phyloP scores from a whole-genome alignment of 2,113 vertebrate species.

The Leucosticte australis region DNA sequence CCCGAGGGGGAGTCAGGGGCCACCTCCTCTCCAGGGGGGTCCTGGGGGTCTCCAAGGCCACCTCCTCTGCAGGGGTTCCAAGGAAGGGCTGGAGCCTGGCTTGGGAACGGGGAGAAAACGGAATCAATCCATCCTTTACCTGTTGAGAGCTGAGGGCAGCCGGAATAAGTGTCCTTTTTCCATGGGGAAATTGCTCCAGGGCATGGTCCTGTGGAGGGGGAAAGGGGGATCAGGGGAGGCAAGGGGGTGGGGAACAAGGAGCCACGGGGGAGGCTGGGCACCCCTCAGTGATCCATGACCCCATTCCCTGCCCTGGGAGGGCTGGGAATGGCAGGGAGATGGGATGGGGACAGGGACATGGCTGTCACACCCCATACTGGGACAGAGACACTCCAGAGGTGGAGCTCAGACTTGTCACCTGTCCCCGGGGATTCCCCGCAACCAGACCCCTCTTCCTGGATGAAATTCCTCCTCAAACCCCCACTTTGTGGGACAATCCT shows the following conservation, averaged over 20 bases:
- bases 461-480: too few species aligned
- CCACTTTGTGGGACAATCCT: neutral
- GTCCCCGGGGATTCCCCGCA: neutral
- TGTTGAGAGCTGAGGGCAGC: slow-evolving; percentile 91
- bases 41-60: neutral
- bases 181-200: slow-evolving; percentile 86
- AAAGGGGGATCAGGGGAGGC: neutral
- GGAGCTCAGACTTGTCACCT: neutral
- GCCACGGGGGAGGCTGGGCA: neutral
- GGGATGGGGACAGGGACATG: neutral
- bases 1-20: neutral
- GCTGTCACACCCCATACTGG: neutral
- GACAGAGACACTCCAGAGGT: neutral
- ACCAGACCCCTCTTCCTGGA: neutral
- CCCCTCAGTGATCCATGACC: rapidly evolving
- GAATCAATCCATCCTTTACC: slow-evolving; percentile 69
- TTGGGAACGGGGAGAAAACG: rapidly evolving
- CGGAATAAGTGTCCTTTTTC: slow-evolving; percentile 91
- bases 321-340: neutral
- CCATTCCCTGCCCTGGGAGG: neutral
- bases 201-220: slow-evolving; percentile 78
- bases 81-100: neutral
- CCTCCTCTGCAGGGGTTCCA: neutral
- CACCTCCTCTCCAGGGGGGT: neutral
- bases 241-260: neutral